Percentiles rank a stretch among this genome's conserved stretches.
Conservation (phyloP, 2,113 vertebrate genomes). For the Colaptes auratus region DNA sequence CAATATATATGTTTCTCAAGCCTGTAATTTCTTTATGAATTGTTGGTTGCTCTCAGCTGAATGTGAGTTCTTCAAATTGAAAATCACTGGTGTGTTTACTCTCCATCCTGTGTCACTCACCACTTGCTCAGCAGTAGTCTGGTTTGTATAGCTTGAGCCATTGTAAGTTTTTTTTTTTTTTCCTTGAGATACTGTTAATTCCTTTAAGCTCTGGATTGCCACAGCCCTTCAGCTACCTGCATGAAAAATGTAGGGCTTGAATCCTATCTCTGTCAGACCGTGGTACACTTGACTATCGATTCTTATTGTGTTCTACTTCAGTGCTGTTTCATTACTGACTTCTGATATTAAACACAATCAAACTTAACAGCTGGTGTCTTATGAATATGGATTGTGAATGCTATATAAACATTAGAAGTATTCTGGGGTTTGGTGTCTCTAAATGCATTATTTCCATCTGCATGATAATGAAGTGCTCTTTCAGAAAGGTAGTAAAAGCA, state of each 20-base stretch:
- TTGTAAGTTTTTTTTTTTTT: neutral
- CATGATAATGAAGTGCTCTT: neutral
- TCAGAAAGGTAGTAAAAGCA: neutral
- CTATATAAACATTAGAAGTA: neutral
- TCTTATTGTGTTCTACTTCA: neutral
- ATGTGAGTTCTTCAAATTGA: neutral
- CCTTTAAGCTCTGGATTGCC: neutral
- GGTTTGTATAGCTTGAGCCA: neutral
- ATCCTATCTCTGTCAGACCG: neutral
- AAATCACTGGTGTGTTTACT: neutral
- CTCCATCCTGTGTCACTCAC: neutral
- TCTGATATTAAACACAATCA: constrained; percentile 20
- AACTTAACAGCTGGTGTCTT: neutral
- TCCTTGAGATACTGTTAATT: neutral
- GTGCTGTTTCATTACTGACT: neutral
- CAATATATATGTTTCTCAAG: neutral
- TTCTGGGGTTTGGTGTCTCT: neutral
- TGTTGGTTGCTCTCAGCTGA: neutral
- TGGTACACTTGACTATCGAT: neutral
- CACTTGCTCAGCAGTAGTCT: neutral
- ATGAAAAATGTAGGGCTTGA: neutral
- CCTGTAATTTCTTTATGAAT: constrained; percentile 4
- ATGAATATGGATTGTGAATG: neutral
- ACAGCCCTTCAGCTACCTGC: neutral
- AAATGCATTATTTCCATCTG: neutral